A percentile compares a stretch with the other conserved stretches of the same genome.
These are phyloP conservation scores for Heliangelus exortis DNA, from an alignment of 2,797 vertebrate species.

Conservation along the genomic window DNA sequence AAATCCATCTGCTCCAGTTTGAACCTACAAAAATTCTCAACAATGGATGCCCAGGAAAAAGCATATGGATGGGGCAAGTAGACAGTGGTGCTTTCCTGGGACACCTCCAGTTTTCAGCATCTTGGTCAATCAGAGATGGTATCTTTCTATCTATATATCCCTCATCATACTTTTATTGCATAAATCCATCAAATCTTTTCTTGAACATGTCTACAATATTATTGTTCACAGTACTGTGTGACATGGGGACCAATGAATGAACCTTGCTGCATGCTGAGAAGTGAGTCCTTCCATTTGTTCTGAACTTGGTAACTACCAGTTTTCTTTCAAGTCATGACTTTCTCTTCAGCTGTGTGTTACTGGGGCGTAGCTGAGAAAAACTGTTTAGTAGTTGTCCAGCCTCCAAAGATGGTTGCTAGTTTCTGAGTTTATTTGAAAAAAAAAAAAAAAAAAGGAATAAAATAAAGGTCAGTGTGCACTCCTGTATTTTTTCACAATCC, in stretches of 20 bases:
- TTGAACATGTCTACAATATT: not conserved
- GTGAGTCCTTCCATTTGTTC: not conserved
- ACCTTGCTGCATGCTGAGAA: not conserved
- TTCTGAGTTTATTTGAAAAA: not conserved
- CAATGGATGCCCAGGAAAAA: not conserved
- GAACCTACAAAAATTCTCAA: not conserved
- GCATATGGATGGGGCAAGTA: rapidly evolving
- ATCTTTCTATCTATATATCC: not conserved
- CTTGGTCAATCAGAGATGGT: not conserved
- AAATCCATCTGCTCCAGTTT: not conserved
- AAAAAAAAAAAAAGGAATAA: not conserved
- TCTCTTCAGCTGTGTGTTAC: not conserved
- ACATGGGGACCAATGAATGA: not conserved
- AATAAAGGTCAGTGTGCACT: not conserved
- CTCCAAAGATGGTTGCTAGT: not conserved
- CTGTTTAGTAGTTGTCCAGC: not conserved
- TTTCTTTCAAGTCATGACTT: not conserved
- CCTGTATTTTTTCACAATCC: not conserved
- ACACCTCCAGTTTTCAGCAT: not conserved
- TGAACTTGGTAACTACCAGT: not conserved
- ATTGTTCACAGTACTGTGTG: not conserved
- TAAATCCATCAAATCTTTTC: not conserved
- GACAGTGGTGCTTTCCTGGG: not conserved
- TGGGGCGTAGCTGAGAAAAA: not conserved
- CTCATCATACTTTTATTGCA: not conserved